These are phyloP conservation scores for Pterophyllum scalare DNA, from an alignment of 2,113 vertebrate species.

Conservation along the genomic window DNA sequence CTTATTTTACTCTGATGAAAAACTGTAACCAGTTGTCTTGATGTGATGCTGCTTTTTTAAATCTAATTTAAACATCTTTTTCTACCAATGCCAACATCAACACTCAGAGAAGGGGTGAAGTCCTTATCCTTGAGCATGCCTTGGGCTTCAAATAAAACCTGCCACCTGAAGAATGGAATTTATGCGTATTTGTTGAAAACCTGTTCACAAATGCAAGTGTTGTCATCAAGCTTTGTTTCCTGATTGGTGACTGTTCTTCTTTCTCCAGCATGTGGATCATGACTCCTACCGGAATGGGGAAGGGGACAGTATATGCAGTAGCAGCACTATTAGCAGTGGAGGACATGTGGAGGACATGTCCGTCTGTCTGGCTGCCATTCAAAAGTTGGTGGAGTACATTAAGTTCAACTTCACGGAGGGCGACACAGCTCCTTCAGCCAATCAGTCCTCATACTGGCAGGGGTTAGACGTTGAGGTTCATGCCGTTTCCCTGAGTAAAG, in stretches of 20 bases:
- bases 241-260: background rate
- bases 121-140: background rate
- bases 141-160: background rate
- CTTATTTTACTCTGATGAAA: too few species aligned
- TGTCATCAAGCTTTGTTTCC: background rate
- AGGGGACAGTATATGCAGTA: conserved; percentile 20
- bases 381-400: conserved; percentile 93
- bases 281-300: conserved; percentile 42
- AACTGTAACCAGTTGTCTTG: too few species aligned
- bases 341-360: conserved; percentile 69
- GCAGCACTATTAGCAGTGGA: conserved; percentile 2
- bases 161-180: fast-evolving
- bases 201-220: background rate
- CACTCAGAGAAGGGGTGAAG: background rate
- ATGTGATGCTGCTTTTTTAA: too few species aligned
- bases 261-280: conserved; percentile 35
- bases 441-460: conserved; percentile 22
- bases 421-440: conserved; percentile 53
- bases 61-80: background rate
- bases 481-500: conserved; percentile 86
- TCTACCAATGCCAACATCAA: background rate
- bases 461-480: conserved; percentile 87
- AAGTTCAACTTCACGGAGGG: conserved; percentile 90
- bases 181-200: background rate
- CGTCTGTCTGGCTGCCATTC: conserved; percentile 87